Base-by-base conservation (phyloP, 1,140 invertebrate species). In the Hylaeus anthracinus region DNA sequence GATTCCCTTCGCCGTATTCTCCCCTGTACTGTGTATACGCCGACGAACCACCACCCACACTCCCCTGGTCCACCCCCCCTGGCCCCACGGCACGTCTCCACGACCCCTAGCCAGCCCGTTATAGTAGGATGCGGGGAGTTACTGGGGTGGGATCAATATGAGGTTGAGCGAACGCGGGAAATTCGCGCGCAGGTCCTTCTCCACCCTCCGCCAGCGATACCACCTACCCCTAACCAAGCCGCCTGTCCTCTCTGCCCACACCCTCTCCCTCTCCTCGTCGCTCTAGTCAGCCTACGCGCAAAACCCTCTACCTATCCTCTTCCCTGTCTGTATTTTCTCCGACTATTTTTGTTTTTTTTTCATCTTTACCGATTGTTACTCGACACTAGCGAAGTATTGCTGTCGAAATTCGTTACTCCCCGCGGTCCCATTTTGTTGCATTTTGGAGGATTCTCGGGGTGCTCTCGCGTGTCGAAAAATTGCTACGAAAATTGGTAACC, bases 131-230 rank as follows among this genome's bases (percentile, higher is more conserved):
- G 81, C 80, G 84, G 81, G 84, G 78, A 81, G 80, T 80, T 66
- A 76, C 88, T 89, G 90, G 92, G 92, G 90, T 92, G 92, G 91
- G 92, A 94, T 94, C 93, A 93, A 94, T 94, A 94, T 93, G 92
- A 93, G 92, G 91, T 93, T 92, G 91, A 90, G 84, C 90, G 90
- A 93, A 93, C 91, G 92, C 92, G 93, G 92, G 92, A 92, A 93
- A 93, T 92, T 93, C 88, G 92, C 92, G 93, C 93, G 93, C 93
- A 94, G 91, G 91, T 94, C 92, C 91, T 92, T 88, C 89, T 90
- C 82, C 79, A 69, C 84, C 76, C 85, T 83, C 82, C 77, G 72
- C 14, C 83, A 64, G 64, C 71, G 79, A 66, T 84, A 77, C 48
- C 80, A 79, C 77, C 76, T 56, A 5, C 41, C 51, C 66, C 14